Conservation (phyloP, 2,113 vertebrate genomes). For the Aptenodytes patagonicus region DNA sequence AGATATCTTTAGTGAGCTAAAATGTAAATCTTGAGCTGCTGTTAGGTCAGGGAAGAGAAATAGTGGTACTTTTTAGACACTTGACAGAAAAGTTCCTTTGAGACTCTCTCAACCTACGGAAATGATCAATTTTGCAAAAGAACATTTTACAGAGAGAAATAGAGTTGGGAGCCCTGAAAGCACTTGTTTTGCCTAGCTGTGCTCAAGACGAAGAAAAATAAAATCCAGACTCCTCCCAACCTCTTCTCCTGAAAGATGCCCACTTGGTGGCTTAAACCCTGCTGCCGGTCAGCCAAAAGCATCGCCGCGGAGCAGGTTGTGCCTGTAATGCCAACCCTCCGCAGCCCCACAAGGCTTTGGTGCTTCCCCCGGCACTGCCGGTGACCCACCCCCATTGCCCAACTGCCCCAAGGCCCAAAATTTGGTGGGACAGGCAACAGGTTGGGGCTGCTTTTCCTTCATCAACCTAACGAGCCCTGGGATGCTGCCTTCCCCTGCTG, state of each 20-base stretch:
- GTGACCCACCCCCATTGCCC: background rate
- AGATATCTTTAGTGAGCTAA: background rate
- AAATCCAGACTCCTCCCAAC: background rate
- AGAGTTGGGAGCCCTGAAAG: background rate
- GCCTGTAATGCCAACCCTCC: background rate
- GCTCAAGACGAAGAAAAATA: background rate
- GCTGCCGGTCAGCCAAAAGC: rapidly evolving
- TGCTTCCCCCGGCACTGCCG: background rate
- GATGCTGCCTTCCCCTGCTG: background rate
- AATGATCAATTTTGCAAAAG: conserved; percentile 39
- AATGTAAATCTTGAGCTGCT: background rate
- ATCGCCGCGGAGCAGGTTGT: rapidly evolving
- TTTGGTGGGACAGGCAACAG: background rate
- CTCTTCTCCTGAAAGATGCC: background rate
- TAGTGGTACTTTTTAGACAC: background rate
- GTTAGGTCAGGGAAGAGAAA: background rate
- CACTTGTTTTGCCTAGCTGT: background rate
- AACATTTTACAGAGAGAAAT: background rate
- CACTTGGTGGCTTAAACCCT: background rate
- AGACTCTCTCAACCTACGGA: conserved; percentile 27
- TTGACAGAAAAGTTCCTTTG: conserved; percentile 38
- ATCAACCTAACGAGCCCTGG: rapidly evolving
- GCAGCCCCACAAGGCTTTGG: background rate
- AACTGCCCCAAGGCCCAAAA: background rate
- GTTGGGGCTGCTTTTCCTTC: background rate